These are phyloP conservation scores for Periparus ater DNA, from an alignment of 2,797 vertebrate species.

Conservation along the genomic window DNA sequence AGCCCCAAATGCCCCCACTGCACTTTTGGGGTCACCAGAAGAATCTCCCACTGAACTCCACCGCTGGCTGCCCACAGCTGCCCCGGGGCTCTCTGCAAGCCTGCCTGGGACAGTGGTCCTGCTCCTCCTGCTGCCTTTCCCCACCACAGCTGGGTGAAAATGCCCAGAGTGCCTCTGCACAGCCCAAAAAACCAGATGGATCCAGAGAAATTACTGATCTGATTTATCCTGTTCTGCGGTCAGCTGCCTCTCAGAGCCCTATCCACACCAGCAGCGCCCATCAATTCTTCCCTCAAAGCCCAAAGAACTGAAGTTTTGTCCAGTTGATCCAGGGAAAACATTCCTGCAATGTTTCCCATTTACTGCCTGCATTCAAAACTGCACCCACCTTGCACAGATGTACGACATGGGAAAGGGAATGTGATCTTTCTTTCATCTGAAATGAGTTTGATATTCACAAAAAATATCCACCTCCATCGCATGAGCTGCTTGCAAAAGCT, in stretches of 20 bases:
- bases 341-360: not conserved
- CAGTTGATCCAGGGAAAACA: not conserved
- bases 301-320: not conserved
- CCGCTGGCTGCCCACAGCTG: not conserved
- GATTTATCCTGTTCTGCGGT: not conserved
- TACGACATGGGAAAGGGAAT: rapidly evolving
- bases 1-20: rapidly evolving
- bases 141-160: not conserved
- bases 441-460: not conserved
- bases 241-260: not conserved
- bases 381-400: not conserved
- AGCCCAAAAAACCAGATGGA: not conserved
- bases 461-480: not conserved
- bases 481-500: not conserved
- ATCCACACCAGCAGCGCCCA: not conserved
- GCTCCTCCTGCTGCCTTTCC: not conserved
- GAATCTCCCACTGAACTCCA: not conserved
- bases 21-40: not conserved
- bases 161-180: not conserved
- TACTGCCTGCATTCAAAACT: not conserved
- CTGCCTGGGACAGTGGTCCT: not conserved
- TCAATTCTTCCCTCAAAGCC: not conserved
- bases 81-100: not conserved
- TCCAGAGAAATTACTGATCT: not conserved
- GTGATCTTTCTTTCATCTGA: not conserved